Conservation (phyloP, 1,140 invertebrate genomes). For the Bradysia coprophila region DNA sequence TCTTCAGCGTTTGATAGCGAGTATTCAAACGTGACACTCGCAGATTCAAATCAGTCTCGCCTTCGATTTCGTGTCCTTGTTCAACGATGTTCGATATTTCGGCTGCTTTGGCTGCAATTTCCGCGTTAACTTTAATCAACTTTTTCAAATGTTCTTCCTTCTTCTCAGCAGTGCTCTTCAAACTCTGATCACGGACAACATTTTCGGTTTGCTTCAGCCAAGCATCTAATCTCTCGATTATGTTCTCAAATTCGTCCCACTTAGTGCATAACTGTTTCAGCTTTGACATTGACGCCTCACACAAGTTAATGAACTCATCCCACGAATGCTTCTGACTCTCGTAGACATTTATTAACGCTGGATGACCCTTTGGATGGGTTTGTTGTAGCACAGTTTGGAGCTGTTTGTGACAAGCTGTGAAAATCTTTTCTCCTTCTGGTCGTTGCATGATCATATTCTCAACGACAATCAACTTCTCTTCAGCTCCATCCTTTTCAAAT, state of each 20-base stretch:
- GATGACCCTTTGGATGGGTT: conserved; percentile 62
- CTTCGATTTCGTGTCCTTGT: conserved; percentile 50
- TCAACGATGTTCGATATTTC: conserved; percentile 52
- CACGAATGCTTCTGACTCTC: conserved; percentile 57
- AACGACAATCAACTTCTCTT: conserved; percentile 49
- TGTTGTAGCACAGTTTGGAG: conserved; percentile 54
- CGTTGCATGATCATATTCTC: conserved; percentile 56
- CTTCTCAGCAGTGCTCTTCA: conserved; percentile 66
- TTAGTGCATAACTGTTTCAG: conserved; percentile 49
- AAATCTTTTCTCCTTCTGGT: conserved; percentile 48
- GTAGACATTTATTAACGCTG: conserved; percentile 49
- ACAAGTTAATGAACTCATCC: conserved; percentile 55
- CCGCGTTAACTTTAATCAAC: conserved; percentile 50
- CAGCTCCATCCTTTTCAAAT: conserved; percentile 52
- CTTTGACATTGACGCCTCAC: conserved; percentile 42
- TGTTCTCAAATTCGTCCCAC: conserved; percentile 61
- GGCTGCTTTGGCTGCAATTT: conserved; percentile 47
- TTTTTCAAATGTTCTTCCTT: conserved; percentile 67
- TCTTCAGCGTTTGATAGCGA: conserved; percentile 70
- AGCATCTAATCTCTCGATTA: conserved; percentile 51
- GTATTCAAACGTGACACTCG: conserved; percentile 63
- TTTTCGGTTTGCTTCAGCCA: conserved; percentile 76
- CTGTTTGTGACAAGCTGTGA: conserved; percentile 49
- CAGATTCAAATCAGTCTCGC: conserved; percentile 53
- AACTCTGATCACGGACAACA: conserved; percentile 72